Percentiles rank a stretch among this genome's conserved stretches.
Conservation (phyloP, 1,140 invertebrate species). For the Parasteatoda tepidariorum region DNA sequence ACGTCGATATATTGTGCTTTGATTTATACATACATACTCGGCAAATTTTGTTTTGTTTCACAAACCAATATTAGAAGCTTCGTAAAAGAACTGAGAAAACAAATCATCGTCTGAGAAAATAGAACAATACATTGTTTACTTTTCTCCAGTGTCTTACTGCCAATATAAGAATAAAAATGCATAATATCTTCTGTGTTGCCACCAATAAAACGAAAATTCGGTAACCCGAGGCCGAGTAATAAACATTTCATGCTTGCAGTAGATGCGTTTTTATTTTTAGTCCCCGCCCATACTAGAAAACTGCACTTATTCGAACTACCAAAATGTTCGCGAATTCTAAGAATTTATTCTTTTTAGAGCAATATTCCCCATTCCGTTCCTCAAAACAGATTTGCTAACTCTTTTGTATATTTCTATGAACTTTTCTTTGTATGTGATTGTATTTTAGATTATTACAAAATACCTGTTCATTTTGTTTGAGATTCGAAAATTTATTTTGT, state of each 20-base stretch:
- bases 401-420: neutral
- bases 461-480: no score
- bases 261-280: neutral
- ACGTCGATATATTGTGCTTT: no score
- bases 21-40: no score
- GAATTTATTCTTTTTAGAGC: neutral
- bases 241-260: conserved; percentile 3
- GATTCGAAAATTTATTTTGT: no score
- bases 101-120: neutral
- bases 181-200: neutral
- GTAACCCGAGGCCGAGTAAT: neutral
- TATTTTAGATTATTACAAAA: no score
- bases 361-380: neutral
- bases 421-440: no score
- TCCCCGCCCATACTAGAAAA: neutral
- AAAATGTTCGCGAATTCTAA: neutral
- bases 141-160: neutral
- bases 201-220: conserved; percentile 6
- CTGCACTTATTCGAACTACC: neutral
- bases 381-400: neutral
- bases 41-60: no score
- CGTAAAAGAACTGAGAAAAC: neutral
- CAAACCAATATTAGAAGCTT: no score
- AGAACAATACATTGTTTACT: neutral
- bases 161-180: neutral